These are phyloP conservation scores for Aphis gossypii DNA, from an alignment of 1,140 invertebrate genomes.

Conservation along the genomic window DNA sequence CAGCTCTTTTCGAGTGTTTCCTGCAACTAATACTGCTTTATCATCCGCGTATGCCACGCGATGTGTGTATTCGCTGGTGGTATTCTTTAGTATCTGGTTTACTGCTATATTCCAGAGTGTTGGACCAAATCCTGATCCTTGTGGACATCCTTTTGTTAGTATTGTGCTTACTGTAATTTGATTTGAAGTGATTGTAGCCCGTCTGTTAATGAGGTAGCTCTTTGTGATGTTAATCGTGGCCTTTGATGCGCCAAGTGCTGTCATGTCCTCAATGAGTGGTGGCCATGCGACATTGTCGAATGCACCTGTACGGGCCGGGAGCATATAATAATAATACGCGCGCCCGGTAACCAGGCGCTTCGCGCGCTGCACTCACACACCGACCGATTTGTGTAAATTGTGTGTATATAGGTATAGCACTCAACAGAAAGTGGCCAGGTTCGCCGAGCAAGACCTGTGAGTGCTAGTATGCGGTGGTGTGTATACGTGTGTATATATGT, in stretches of 20 bases:
- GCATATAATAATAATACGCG: too few relatives aligned
- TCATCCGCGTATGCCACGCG: background rate
- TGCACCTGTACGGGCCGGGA: too few relatives aligned
- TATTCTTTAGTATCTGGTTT: background rate
- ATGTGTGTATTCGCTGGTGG: background rate
- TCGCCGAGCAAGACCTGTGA: too few relatives aligned
- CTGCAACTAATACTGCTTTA: background rate
- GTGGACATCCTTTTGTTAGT: background rate
- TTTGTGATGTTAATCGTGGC: background rate
- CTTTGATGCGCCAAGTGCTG: background rate
- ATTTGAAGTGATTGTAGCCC: background rate
- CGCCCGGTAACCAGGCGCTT: too few relatives aligned
- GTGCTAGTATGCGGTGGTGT: too few relatives aligned
- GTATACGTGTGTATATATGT: too few relatives aligned
- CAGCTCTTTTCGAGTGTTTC: background rate
- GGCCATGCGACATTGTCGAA: background rate
- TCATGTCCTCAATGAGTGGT: background rate
- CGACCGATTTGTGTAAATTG: too few relatives aligned
- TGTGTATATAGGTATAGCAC: too few relatives aligned
- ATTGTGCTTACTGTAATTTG: background rate
- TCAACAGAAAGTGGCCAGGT: too few relatives aligned
- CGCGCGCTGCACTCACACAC: too few relatives aligned
- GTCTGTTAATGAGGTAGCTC: background rate
- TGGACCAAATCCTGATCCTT: background rate
- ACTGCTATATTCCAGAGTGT: background rate